Percentiles rank a stretch among this genome's conserved stretches.
Evolutionary conservation across 2,797 vertebrate species (phyloP).

Genomic region (Anniella stebbinsi): DNA sequence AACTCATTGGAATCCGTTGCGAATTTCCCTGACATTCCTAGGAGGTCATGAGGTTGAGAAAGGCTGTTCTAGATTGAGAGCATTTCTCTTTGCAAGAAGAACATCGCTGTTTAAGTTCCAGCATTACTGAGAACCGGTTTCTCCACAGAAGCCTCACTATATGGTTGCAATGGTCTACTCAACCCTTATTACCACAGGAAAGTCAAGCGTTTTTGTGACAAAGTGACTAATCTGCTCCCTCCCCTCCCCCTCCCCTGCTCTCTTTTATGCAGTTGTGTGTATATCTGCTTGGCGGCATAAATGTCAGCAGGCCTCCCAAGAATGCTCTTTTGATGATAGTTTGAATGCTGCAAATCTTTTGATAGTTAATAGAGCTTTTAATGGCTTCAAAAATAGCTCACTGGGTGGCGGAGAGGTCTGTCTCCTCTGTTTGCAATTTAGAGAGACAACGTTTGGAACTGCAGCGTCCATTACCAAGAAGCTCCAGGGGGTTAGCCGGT

Average conservation of each 20-base stretch:
- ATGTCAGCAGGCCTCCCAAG: neutral
- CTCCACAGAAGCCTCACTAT: neutral
- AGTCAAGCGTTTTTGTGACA: neutral
- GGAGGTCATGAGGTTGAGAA: neutral
- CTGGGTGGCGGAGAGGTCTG: neutral
- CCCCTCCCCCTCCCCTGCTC: no score
- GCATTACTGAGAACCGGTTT: neutral
- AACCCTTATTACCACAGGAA: neutral
- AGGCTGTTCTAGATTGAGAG: neutral
- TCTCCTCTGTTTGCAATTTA: neutral
- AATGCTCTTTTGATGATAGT: neutral
- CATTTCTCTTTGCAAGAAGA: neutral
- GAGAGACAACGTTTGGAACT: neutral
- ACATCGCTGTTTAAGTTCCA: neutral
- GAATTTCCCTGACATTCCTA: no score
- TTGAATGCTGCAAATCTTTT: neutral
- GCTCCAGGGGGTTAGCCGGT: no score
- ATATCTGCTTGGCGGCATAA: neutral
- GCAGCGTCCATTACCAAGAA: neutral
- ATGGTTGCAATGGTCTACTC: no score
- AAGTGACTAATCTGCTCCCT: neutral
- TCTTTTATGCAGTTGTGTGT: neutral
- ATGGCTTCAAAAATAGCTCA: neutral
- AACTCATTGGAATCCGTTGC: neutral
- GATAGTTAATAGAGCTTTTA: conserved; percentile 6